Conservation (phyloP, 2,797 vertebrate species). For the Parotocinclus haroldoi region DNA sequence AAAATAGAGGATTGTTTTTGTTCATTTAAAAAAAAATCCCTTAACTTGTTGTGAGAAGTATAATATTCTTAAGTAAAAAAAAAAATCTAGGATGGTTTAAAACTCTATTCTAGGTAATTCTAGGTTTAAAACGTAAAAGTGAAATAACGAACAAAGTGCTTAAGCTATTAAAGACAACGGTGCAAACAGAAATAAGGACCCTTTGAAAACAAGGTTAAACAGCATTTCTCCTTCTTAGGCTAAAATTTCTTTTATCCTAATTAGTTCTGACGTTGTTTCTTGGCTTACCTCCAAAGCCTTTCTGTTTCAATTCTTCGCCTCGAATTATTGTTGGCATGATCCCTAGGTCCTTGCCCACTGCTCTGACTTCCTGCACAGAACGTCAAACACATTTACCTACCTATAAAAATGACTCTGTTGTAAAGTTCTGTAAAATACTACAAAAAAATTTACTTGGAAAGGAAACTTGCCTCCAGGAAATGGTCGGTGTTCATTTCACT, state of each 20-base stretch:
- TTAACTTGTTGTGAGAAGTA: no score
- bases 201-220: no score
- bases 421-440: neutral
- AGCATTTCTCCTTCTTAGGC: no score
- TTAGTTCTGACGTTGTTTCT: neutral
- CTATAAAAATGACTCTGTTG: neutral
- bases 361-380: conserved; percentile 85
- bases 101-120: no score
- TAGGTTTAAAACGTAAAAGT: neutral
- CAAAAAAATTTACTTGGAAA: neutral
- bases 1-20: no score
- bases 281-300: conserved; percentile 89
- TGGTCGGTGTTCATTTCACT: conserved; percentile 94
- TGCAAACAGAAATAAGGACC: neutral
- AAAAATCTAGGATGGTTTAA: no score
- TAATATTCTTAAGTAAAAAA: no score
- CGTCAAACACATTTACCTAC: no score
- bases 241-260: neutral
- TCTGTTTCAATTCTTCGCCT: conserved; percentile 87
- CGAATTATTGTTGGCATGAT: conserved; percentile 88
- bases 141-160: neutral
- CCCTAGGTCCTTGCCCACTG: conserved; percentile 84
- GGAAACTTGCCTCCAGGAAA: conserved; percentile 82
- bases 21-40: no score
- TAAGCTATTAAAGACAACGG: neutral